Evolutionary conservation across 1,140 invertebrate genomes (phyloP).

Genomic region (Thaumetopoea pityocampa): DNA sequence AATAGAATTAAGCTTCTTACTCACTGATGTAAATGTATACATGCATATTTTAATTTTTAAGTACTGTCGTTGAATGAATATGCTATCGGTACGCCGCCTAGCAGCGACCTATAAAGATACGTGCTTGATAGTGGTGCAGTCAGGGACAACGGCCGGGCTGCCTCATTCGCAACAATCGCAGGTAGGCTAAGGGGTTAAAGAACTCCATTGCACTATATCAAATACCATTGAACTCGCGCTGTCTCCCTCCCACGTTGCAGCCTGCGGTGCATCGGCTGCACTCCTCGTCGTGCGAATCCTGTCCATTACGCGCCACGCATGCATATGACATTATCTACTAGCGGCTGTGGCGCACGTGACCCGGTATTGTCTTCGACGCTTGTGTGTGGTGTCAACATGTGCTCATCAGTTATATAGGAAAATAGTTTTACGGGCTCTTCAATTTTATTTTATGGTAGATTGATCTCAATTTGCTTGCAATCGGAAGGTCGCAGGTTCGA

Average conservation of each 20-base stretch:
- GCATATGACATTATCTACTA: slow-evolving; percentile 57
- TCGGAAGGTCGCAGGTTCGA: no score
- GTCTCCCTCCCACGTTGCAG: slow-evolving; percentile 55
- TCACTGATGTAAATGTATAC: no score
- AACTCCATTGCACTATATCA: slow-evolving; percentile 76
- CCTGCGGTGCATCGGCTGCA: slow-evolving; percentile 52
- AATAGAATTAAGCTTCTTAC: no score
- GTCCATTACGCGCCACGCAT: slow-evolving; percentile 68
- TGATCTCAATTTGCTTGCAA: no score
- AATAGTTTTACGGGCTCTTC: slow-evolving; percentile 3
- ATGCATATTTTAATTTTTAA: background rate
- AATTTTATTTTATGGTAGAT: no score
- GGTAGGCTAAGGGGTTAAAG: slow-evolving; percentile 77
- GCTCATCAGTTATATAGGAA: slow-evolving; percentile 2
- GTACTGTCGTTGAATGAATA: slow-evolving; percentile 10
- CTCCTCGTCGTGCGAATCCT: slow-evolving; percentile 67
- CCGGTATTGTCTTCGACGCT: slow-evolving; percentile 20
- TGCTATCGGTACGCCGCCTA: slow-evolving; percentile 47
- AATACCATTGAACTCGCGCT: slow-evolving; percentile 74
- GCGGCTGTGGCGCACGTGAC: slow-evolving; percentile 28
- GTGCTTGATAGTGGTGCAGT: slow-evolving; percentile 61
- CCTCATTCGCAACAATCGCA: slow-evolving; percentile 73
- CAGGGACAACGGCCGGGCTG: slow-evolving; percentile 69
- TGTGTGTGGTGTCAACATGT: slow-evolving; percentile 6
- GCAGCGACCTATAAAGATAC: slow-evolving; percentile 68